phyloP scores from a whole-genome alignment of 1,140 invertebrate species.

The Laupala kohalensis region DNA sequence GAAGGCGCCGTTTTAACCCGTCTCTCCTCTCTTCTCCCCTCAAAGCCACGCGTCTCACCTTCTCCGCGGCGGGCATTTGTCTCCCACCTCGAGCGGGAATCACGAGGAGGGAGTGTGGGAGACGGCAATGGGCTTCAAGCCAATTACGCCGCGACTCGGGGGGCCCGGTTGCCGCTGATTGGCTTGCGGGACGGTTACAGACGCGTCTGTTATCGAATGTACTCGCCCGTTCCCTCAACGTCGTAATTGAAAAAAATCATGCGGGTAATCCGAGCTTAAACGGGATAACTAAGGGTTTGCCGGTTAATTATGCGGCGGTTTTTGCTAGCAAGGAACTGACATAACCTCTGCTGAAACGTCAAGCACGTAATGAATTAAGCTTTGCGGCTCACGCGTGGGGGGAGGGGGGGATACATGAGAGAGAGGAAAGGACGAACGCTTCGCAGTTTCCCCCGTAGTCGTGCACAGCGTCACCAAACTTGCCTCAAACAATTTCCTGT shows the following conservation, averaged over 20 bases:
- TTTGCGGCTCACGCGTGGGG: background rate
- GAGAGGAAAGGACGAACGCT: background rate
- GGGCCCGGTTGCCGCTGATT: slow-evolving; percentile 17
- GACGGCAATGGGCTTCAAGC: slow-evolving; percentile 11
- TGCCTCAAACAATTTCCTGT: slow-evolving; percentile 17
- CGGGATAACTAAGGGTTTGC: slow-evolving; percentile 15
- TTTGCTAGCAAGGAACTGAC: slow-evolving; percentile 2
- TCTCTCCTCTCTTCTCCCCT: too few relatives aligned
- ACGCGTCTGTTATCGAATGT: slow-evolving; percentile 13
- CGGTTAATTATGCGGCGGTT: slow-evolving; percentile 17
- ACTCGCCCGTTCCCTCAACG: slow-evolving; percentile 7
- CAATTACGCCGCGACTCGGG: slow-evolving; percentile 16
- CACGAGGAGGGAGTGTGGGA: too few relatives aligned
- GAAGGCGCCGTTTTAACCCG: too few relatives aligned
- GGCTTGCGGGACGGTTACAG: slow-evolving; percentile 13
- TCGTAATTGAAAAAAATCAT: slow-evolving; percentile 14
- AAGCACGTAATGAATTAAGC: slow-evolving; percentile 16
- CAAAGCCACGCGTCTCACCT: too few relatives aligned
- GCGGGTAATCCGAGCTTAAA: slow-evolving; percentile 15
- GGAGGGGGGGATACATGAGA: background rate
- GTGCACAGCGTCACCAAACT: background rate
- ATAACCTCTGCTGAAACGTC: slow-evolving; percentile 14
- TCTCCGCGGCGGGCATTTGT: too few relatives aligned
- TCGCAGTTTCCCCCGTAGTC: background rate
- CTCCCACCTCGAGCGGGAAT: too few relatives aligned